phyloP scores from a whole-genome alignment of 2,797 vertebrate genomes.

The Galaxias olidus region DNA sequence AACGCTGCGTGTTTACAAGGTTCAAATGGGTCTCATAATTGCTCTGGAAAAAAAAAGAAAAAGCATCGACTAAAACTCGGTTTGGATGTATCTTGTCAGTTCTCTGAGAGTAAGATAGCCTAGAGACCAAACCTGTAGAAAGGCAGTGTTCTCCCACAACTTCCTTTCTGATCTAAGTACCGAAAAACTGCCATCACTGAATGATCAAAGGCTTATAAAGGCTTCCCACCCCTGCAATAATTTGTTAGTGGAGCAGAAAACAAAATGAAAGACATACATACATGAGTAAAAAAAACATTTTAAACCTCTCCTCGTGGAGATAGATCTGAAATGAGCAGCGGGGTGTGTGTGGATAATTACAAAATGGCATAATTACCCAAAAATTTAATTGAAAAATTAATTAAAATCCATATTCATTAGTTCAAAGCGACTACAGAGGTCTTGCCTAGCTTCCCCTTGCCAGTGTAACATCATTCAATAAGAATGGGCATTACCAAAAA shows the following conservation, averaged over 20 bases:
- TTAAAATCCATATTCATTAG: constrained; percentile 52
- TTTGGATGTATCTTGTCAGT: neutral
- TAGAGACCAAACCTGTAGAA: constrained; percentile 6
- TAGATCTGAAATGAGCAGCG: constrained; percentile 17
- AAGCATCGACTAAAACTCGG: too few species aligned
- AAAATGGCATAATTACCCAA: constrained; percentile 44
- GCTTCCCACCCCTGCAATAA: constrained; percentile 7
- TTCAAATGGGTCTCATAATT: constrained; percentile 16
- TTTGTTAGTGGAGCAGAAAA: constrained; percentile 20
- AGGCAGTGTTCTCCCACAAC: neutral
- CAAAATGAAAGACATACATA: constrained; percentile 17
- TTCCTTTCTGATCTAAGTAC: constrained; percentile 12
- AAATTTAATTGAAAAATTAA: constrained; percentile 47
- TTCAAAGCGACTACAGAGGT: constrained; percentile 34
- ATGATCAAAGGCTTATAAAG: constrained; percentile 29
- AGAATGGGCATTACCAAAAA: constrained; percentile 19
- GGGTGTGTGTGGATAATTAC: constrained; percentile 41
- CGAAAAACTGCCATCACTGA: constrained; percentile 15
- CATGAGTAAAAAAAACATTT: constrained; percentile 25
- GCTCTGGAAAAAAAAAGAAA: neutral
- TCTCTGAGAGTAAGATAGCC: neutral
- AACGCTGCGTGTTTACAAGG: constrained; percentile 6
- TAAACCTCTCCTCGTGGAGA: constrained; percentile 2
- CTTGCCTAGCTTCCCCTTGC: constrained; percentile 4
- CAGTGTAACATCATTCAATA: constrained; percentile 14